Percentiles rank a stretch among this genome's conserved stretches.
These are phyloP conservation scores for Thumatha senex DNA, from an alignment of 2,888 invertebrate genomes.

Conservation along the genomic window DNA sequence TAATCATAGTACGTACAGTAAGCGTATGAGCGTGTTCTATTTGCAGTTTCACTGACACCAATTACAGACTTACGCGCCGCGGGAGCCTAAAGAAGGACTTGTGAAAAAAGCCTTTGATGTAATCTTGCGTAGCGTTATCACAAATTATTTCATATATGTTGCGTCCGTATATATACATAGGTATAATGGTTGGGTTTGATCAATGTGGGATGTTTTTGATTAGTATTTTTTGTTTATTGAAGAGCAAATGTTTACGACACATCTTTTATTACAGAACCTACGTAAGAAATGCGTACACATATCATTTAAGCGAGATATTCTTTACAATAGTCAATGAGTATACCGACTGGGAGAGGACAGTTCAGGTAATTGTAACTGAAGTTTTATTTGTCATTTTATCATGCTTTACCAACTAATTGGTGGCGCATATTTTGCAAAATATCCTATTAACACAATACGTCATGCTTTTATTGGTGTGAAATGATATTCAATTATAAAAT, in stretches of 20 bases:
- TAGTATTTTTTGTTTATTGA: neutral
- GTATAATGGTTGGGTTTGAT: neutral
- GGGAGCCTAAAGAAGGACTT: slow-evolving; percentile 12
- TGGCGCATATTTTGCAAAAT: too few species aligned
- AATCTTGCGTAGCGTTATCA: slow-evolving; percentile 75
- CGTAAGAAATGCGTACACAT: slow-evolving; percentile 97
- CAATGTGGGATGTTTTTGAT: neutral
- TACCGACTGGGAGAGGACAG: slow-evolving; percentile 98
- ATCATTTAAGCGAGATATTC: slow-evolving; percentile 98
- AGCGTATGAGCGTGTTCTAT: slow-evolving; percentile 5
- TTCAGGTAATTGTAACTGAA: slow-evolving; percentile 78
- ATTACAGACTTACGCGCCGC: slow-evolving; percentile 25
- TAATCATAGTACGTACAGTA: too few species aligned
- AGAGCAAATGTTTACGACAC: too few species aligned
- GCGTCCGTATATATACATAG: slow-evolving; percentile 1
- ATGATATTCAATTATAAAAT: too few species aligned
- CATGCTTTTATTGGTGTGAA: too few species aligned
- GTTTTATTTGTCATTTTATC: neutral
- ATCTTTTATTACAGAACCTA: slow-evolving; percentile 86
- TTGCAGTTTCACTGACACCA: slow-evolving; percentile 22
- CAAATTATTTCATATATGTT: slow-evolving; percentile 64
- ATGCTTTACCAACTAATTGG: too few species aligned
- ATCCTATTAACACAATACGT: too few species aligned
- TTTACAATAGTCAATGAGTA: slow-evolving; percentile 98
- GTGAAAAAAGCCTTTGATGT: slow-evolving; percentile 17